phyloP scores from a whole-genome alignment of 2,888 invertebrate species.

The Nomada flava region DNA sequence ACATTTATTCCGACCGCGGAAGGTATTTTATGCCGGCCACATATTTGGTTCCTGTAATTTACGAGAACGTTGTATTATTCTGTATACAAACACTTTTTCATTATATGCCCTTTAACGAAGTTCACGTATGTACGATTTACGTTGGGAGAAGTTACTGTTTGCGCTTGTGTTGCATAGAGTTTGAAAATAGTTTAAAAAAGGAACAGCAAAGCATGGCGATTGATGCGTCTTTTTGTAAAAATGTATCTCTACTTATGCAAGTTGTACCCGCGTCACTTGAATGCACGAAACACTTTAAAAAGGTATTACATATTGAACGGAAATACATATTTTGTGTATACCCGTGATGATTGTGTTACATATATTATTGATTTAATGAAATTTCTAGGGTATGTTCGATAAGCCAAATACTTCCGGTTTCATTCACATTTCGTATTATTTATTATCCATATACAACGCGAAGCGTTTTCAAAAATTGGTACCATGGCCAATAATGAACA shows the following conservation, averaged over 20 bases:
- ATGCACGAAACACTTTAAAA: constrained; percentile 73
- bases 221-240: constrained; percentile 74
- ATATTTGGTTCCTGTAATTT: not conserved
- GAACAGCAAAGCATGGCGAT: constrained; percentile 36
- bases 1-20: not conserved
- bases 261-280: constrained; percentile 72
- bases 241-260: constrained; percentile 77
- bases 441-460: constrained; percentile 46
- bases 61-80: not conserved
- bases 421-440: constrained; percentile 76
- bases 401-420: constrained; percentile 80
- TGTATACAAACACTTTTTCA: constrained; percentile 42
- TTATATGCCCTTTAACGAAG: not conserved
- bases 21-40: no score
- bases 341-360: not conserved
- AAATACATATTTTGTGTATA: not conserved
- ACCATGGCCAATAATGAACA: constrained; percentile 49
- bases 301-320: constrained; percentile 42
- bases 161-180: not conserved
- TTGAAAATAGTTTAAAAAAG: not conserved
- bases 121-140: not conserved
- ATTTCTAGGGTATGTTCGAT: constrained; percentile 79
- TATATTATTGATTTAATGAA: not conserved
- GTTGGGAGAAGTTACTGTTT: not conserved
- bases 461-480: constrained; percentile 47